Evolutionary conservation across 2,797 vertebrate species (phyloP).

Genomic region (Pangasius sanitwongsei): DNA sequence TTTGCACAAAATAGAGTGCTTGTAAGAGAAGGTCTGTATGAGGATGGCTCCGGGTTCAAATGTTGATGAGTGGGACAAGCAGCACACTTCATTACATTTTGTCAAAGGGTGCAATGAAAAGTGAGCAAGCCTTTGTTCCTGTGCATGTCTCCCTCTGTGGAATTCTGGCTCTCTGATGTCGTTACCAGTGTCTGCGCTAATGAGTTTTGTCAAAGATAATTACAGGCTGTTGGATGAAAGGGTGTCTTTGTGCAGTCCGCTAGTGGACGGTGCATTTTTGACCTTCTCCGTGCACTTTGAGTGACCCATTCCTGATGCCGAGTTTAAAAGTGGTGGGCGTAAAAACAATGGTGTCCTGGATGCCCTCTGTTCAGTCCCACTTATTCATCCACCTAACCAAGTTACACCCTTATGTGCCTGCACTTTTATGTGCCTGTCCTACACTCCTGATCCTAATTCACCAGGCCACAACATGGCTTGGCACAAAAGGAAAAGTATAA

Average conservation of each 20-base stretch:
- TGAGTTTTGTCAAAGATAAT: slow-evolving; percentile 91
- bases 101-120: slow-evolving; percentile 85
- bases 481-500: slow-evolving; percentile 10
- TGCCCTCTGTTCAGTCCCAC: slow-evolving; percentile 15
- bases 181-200: slow-evolving; percentile 82
- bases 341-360: not conserved
- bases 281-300: slow-evolving; percentile 75
- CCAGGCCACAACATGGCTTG: slow-evolving; percentile 40
- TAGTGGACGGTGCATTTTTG: slow-evolving; percentile 72
- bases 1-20: slow-evolving; percentile 72
- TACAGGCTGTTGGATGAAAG: slow-evolving; percentile 83
- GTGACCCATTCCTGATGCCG: slow-evolving; percentile 68
- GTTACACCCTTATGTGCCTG: not conserved
- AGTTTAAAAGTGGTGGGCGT: not conserved
- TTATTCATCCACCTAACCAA: not conserved
- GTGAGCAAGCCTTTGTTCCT: slow-evolving; percentile 81
- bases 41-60: slow-evolving; percentile 77
- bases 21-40: slow-evolving; percentile 79
- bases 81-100: slow-evolving; percentile 88
- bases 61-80: slow-evolving; percentile 76
- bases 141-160: slow-evolving; percentile 80
- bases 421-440: slow-evolving; percentile 5
- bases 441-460: slow-evolving; percentile 51
- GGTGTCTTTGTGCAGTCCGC: slow-evolving; percentile 79
- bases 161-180: slow-evolving; percentile 82